These are phyloP conservation scores for Rhinichthys osculus DNA, from an alignment of 2,797 vertebrate species.

Conservation along the genomic window DNA sequence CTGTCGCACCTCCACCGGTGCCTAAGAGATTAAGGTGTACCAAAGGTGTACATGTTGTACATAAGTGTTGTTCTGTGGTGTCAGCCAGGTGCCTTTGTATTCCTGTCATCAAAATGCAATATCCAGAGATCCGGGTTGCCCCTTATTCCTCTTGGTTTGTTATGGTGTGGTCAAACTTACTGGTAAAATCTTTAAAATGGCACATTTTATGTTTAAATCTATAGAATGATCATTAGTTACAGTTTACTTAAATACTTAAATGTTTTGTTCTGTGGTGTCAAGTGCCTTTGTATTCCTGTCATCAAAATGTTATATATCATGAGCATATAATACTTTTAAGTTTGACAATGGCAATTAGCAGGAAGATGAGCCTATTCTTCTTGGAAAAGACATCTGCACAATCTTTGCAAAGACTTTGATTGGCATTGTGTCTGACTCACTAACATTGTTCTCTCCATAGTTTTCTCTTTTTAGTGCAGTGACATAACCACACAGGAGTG, in stretches of 20 bases:
- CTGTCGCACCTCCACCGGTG: too few relatives aligned
- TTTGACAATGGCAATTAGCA: conserved; percentile 15
- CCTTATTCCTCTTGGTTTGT: conserved; percentile 14
- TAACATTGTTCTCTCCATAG: conserved; percentile 16
- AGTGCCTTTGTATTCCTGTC: not conserved
- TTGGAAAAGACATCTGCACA: conserved; percentile 5
- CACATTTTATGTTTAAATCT: not conserved
- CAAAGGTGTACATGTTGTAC: too few relatives aligned
- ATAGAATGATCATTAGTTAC: not conserved
- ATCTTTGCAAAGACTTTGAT: not conserved
- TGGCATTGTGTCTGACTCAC: conserved; percentile 24
- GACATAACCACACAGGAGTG: not conserved
- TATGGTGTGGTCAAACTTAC: not conserved
- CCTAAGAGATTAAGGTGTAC: too few relatives aligned
- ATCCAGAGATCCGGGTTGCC: not conserved
- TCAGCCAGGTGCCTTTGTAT: not conserved
- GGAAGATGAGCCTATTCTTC: not conserved
- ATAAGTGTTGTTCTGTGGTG: not conserved
- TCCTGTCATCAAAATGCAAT: not conserved
- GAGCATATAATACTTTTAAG: conserved; percentile 6
- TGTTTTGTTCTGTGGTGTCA: not conserved
- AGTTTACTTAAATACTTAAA: not conserved
- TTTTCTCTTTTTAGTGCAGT: not conserved
- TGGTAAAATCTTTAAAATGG: not conserved
- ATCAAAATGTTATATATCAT: not conserved